Evolutionary conservation across 2,888 invertebrate species (phyloP), one percentile per base, ranked within the genome.

Genomic region (Smittia sp.): DNA sequence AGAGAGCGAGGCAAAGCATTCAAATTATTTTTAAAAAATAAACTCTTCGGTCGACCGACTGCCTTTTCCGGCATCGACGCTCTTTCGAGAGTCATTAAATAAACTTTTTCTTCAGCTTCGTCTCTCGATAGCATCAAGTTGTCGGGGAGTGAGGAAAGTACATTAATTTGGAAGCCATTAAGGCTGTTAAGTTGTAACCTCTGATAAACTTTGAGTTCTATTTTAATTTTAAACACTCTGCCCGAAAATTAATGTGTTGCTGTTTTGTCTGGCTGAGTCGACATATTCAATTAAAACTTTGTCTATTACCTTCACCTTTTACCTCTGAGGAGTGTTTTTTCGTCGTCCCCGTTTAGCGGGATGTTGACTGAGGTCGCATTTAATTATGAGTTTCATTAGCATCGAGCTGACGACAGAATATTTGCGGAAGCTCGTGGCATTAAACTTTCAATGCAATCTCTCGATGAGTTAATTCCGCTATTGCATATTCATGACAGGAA

Each of bases 231-330:
- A 32, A 32, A 32, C 9, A 58, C 58, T 18, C n/a, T n/a, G 27
- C 38, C 27, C 27, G 20, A 7, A 20, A 39, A 67, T 13, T 18
- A 67, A 65, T 7, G 39, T 65, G 25, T 27, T 27, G 1, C 25
- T 3, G 3, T 67, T 67, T 67, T 39, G 20, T 15, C 39, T 41
- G 58, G 15, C 32, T 39, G 2, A 41, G 67, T 41, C 67, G 20
- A 67, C 67, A 39, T 67, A 67, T 67, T 67, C 67, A 67, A 67
- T 67, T 67, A 67, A 67, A 67, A 67, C 39, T 67, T 67, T 20
- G 39, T 67, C 67, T 32, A 41, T 41, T 46, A n/a, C 46, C 15
- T 46, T 46, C 46, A 11, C 15, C 32, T n/a, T n/a, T n/a, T 32
- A 32, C 32, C 32, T 32, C 9, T 32, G 9, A 32, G 9, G 9